A percentile compares a stretch with the other conserved stretches of the same genome.
phyloP scores from a whole-genome alignment of 2,113 vertebrate genomes.

The Dendropsophus ebraccatus region DNA sequence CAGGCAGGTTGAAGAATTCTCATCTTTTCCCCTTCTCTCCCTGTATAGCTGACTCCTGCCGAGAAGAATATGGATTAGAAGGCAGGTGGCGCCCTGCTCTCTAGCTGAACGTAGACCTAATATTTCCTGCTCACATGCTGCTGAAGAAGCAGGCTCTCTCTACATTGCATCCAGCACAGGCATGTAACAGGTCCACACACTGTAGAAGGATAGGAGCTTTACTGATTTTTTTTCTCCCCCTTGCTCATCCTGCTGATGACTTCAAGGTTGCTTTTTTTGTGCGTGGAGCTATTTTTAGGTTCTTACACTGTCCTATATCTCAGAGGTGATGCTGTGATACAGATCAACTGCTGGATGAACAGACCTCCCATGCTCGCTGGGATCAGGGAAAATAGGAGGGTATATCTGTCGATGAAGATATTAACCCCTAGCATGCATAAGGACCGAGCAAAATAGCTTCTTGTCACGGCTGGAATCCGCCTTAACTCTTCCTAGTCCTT shows the following conservation, averaged over 20 bases:
- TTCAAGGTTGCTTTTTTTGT: slow-evolving; percentile 48
- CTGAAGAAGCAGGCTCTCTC: slow-evolving; percentile 33
- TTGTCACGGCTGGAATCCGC: neutral
- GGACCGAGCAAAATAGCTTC: too few species aligned
- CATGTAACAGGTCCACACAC: slow-evolving; percentile 54
- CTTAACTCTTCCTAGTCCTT: neutral
- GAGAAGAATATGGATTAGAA: slow-evolving; percentile 53
- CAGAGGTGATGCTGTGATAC: slow-evolving; percentile 56
- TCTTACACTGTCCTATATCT: slow-evolving; percentile 56
- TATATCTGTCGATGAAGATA: slow-evolving; percentile 34
- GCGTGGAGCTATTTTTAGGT: slow-evolving; percentile 49
- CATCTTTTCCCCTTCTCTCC: slow-evolving; percentile 17
- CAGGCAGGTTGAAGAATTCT: slow-evolving; percentile 46
- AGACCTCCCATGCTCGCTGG: slow-evolving; percentile 50
- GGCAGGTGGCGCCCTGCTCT: slow-evolving; percentile 56
- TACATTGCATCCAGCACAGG: slow-evolving; percentile 46
- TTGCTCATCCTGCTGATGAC: slow-evolving; percentile 20
- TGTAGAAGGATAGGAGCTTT: slow-evolving; percentile 39
- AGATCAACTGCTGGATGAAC: slow-evolving; percentile 55
- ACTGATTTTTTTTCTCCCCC: slow-evolving; percentile 26
- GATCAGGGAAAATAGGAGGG: slow-evolving; percentile 34
- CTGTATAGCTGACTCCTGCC: slow-evolving; percentile 37
- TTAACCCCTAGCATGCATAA: slow-evolving; percentile 40
- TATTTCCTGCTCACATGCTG: slow-evolving; percentile 44
- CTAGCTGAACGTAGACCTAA: slow-evolving; percentile 41